Conservation (phyloP, 2,797 vertebrate species). For the Hydrocynus forskahlii region DNA sequence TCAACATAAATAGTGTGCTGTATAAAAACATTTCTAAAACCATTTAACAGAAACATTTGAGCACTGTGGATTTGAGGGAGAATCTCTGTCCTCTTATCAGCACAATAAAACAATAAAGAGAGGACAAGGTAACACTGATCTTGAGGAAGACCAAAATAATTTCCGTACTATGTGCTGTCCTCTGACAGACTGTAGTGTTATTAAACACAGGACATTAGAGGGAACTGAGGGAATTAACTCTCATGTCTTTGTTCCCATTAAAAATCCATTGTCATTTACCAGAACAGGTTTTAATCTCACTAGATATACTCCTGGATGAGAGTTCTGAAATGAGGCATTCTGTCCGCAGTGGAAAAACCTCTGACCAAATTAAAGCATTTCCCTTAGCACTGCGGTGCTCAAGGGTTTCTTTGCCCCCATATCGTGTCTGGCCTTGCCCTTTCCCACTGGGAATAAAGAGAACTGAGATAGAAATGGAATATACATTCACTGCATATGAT, state of each 20-base stretch:
- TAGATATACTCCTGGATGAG: slow-evolving; percentile 41
- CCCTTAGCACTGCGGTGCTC: neutral
- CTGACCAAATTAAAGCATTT: slow-evolving; percentile 19
- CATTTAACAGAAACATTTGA: too few relatives aligned
- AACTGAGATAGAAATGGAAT: neutral
- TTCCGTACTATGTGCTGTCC: slow-evolving; percentile 37
- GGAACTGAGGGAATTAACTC: slow-evolving; percentile 35
- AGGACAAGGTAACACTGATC: neutral
- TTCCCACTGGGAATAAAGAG: neutral
- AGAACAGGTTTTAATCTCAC: slow-evolving; percentile 27
- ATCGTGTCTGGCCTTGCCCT: neutral
- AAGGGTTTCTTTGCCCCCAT: neutral
- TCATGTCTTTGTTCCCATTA: slow-evolving; percentile 41
- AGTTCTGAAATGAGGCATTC: slow-evolving; percentile 40
- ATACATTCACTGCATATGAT: neutral
- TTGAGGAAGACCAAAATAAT: slow-evolving; percentile 66
- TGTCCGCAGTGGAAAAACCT: slow-evolving; percentile 16
- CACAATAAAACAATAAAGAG: neutral
- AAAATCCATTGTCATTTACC: slow-evolving; percentile 52
- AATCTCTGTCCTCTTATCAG: too few relatives aligned
- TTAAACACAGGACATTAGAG: slow-evolving; percentile 36
- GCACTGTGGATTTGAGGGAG: too few relatives aligned
- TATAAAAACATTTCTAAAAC: too few relatives aligned
- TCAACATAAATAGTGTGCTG: too few relatives aligned
- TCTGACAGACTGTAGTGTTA: slow-evolving; percentile 15